These are phyloP conservation scores for Rafetus swinhoei DNA, from an alignment of 2,113 vertebrate genomes.

Conservation along the genomic window DNA sequence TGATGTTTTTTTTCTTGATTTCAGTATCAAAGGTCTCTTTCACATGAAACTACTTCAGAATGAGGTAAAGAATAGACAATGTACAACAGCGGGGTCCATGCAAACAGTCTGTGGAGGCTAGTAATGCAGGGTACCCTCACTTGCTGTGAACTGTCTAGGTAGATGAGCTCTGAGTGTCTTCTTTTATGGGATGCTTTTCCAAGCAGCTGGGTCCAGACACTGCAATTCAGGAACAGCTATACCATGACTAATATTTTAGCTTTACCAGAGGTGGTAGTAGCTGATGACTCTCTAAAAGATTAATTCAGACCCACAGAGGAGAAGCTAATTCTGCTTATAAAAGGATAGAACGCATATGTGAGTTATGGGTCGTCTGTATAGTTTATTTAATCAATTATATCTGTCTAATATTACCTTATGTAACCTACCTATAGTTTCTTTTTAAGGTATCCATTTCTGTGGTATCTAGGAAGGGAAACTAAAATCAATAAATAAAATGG, in stretches of 20 bases:
- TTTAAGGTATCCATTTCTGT: neutral
- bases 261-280: neutral
- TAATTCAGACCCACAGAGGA: neutral
- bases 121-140: neutral
- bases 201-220: neutral
- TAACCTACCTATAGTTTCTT: neutral
- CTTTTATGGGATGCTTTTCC: neutral
- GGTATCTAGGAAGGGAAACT: neutral
- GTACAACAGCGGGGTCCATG: neutral
- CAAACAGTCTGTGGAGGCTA: neutral
- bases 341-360: neutral
- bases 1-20: neutral
- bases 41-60: neutral
- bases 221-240: neutral
- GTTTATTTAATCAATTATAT: slow-evolving; percentile 41
- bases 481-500: slow-evolving; percentile 26
- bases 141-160: neutral
- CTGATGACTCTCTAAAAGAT: neutral
- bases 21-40: neutral
- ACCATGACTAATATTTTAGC: neutral
- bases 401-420: slow-evolving; percentile 24
- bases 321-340: neutral
- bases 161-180: neutral
- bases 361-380: neutral
- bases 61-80: neutral